Evolutionary conservation across 2,113 vertebrate species (phyloP), one percentile per base, ranked within the genome.

Genomic region (Shinisaurus crocodilurus): DNA sequence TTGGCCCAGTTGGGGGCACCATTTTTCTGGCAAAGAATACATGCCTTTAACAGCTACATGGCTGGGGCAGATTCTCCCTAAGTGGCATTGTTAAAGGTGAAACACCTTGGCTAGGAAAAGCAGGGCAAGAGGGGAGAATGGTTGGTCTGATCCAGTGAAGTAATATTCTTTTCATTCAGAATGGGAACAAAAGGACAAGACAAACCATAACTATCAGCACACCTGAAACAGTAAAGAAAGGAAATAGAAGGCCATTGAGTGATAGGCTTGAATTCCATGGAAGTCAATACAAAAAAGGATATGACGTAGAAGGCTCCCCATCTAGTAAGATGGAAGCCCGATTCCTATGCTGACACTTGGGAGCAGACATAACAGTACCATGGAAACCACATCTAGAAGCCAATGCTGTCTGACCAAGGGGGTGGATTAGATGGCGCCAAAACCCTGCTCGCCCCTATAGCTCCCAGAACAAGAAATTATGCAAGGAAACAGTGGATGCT

Each of bases 401-500:
- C 80, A 82, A 57, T 15, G 32, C 34, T 32, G 40, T 45, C 60
- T 67, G 60, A 15, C 25, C 37, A 84, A 67, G 13, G 76, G 25
- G 63, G 37, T 16, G 12, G 4, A 84, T 43, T 43, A 48, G 40
- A 85, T 67, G 37, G 48, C 57, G 80, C 34, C 32, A 85, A 45
- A 18, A 0, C 1, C 20, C 23, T 18, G 3, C 54, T 1, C 7
- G 8, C n/a, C 54, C 16, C n/a, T 25, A 15, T 60, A 23, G 23
- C 8, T 40, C 16, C 6, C 50, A 63, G 6, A 82, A 32, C 34
- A 57, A 10, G 79, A 81, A 34, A 54, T n/a, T n/a, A 57, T 57
- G 37, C 37, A 40, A 40, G 20, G 40, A 40, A 40, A 32, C 45
- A n/a, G 34, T 57, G 34, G 48, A 76, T 20, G 16, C 48, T 43